Conservation (phyloP, 2,797 vertebrate genomes). For the Lagocephalus sceleratus region DNA sequence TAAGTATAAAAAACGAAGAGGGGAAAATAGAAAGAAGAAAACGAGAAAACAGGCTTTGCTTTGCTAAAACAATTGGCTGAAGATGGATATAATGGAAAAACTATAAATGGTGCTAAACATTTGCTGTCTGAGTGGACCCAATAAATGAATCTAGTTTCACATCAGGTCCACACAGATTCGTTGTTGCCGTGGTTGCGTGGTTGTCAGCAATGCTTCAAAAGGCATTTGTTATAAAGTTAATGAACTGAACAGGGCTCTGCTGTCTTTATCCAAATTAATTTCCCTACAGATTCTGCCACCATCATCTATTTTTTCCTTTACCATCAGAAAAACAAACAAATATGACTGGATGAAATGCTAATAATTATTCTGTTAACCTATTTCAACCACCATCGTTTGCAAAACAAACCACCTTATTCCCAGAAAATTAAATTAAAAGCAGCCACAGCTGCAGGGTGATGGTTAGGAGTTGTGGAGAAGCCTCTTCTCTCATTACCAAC, state of each 20-base stretch:
- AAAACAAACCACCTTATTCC: not conserved
- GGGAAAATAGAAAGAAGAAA: not conserved
- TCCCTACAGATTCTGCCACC: conserved; percentile 9
- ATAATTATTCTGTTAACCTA: not conserved
- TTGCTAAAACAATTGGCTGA: no score
- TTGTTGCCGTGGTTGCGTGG: conserved; percentile 16
- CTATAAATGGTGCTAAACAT: no score
- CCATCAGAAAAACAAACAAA: not conserved
- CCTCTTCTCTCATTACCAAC: not conserved
- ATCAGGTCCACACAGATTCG: not conserved
- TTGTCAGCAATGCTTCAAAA: conserved; percentile 17
- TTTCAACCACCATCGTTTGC: not conserved
- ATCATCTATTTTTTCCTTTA: conserved; percentile 11
- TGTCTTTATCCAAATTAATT: conserved; percentile 19
- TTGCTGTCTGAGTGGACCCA: not conserved
- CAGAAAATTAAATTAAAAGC: not conserved
- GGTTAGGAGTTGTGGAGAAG: not conserved
- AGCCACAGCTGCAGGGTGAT: not conserved
- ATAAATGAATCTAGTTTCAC: not conserved
- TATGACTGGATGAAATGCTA: not conserved
- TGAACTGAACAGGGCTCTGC: conserved; percentile 19
- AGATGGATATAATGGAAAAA: no score
- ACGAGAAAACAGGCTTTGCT: not conserved
- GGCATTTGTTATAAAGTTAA: conserved; percentile 21
- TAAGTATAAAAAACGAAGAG: conserved; percentile 3